A percentile compares a stretch with the other conserved stretches of the same genome.
Evolutionary conservation across 2,888 invertebrate species (phyloP).

Genomic region (Thelaira solivaga): DNA sequence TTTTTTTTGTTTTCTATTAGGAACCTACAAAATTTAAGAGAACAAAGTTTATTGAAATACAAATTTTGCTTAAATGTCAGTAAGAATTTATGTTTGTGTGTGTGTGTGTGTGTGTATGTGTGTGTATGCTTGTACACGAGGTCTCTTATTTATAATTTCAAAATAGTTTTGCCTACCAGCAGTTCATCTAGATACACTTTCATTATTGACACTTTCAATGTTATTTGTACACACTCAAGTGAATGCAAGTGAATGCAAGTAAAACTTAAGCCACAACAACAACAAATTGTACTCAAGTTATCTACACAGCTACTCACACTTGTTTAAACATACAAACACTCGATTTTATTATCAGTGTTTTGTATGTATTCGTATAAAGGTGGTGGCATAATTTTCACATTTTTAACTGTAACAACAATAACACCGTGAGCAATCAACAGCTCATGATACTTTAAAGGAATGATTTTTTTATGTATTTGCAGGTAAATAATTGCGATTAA

Average conservation of each 20-base stretch:
- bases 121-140: too few species aligned
- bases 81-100: not conserved
- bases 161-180: not conserved
- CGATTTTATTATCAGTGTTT: not conserved
- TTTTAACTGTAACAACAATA: constrained; percentile 22
- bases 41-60: constrained; percentile 2
- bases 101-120: not conserved
- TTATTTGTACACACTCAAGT: constrained; percentile 5
- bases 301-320: too few species aligned
- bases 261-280: too few species aligned
- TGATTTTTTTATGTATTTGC: too few species aligned
- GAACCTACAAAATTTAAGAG: not conserved
- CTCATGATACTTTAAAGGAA: not conserved
- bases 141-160: not conserved
- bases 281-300: too few species aligned
- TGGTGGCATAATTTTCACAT: constrained; percentile 33
- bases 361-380: not conserved
- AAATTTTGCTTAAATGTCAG: constrained; percentile 35
- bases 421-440: not conserved
- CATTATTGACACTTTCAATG: constrained; percentile 9
- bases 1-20: not conserved
- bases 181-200: constrained; percentile 8
- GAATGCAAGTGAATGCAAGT: not conserved
- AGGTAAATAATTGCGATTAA: too few species aligned
- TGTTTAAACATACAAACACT: too few species aligned